Evolutionary conservation across 2,113 vertebrate genomes (phyloP).

Genomic region (Crocuta crocuta): DNA sequence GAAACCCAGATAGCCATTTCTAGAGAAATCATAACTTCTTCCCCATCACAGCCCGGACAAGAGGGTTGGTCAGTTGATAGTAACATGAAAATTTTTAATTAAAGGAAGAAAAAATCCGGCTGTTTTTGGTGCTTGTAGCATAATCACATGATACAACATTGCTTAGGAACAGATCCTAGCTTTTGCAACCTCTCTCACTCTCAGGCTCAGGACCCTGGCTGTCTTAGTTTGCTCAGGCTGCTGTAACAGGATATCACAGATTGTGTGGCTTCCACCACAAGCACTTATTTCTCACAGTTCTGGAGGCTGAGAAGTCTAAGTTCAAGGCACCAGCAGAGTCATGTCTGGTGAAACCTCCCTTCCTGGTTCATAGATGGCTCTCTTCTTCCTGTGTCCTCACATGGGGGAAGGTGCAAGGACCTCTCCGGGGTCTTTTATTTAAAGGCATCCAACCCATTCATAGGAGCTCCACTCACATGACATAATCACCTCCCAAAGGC

Average conservation of each 20-base stretch:
- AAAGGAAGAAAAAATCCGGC: not conserved
- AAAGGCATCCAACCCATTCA: not conserved
- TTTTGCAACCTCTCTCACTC: not conserved
- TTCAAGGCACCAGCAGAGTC: not conserved
- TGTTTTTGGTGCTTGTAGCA: not conserved
- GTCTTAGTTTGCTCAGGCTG: not conserved
- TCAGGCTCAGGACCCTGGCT: not conserved
- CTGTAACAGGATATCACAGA: not conserved
- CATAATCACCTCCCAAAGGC: not conserved
- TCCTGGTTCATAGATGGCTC: not conserved
- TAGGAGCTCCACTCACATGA: not conserved
- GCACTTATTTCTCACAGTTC: not conserved
- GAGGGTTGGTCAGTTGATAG: not conserved
- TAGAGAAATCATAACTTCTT: not conserved
- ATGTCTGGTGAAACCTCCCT: not conserved
- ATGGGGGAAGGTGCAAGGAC: not conserved
- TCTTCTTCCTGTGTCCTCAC: not conserved
- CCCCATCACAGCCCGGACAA: not conserved
- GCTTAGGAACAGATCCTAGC: not conserved
- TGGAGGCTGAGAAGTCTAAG: not conserved
- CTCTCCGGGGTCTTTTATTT: not conserved
- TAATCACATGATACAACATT: not conserved
- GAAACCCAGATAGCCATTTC: not conserved
- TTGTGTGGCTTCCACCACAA: not conserved
- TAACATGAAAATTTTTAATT: not conserved